Evolutionary conservation across 2,113 vertebrate species (phyloP).

Genomic region (Himantopus leucocephalus): DNA sequence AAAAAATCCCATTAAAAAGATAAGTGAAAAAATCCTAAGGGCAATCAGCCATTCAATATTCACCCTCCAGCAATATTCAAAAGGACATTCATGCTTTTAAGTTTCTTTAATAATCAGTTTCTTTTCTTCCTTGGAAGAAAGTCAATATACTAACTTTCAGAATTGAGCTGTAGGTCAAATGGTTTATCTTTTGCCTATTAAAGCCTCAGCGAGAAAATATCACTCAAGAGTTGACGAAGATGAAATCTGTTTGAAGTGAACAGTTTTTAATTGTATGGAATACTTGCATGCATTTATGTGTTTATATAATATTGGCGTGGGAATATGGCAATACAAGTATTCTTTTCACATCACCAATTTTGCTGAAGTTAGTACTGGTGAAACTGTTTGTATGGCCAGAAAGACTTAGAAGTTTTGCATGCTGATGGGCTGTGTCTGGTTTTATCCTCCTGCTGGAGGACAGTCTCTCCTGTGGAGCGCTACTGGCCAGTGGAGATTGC

Average conservation of each 20-base stretch:
- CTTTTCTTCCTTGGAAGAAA: not conserved
- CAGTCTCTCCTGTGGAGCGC: not conserved
- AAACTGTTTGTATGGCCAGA: not conserved
- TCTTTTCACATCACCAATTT: not conserved
- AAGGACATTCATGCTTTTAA: not conserved
- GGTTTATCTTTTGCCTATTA: not conserved
- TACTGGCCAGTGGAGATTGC: not conserved
- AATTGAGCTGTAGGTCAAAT: not conserved
- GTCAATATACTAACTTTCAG: not conserved
- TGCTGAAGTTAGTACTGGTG: not conserved
- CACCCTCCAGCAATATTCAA: not conserved
- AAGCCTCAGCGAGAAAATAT: not conserved
- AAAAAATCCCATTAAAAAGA: constrained; percentile 11
- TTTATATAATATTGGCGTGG: not conserved
- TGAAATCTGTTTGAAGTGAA: not conserved
- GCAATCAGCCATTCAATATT: not conserved
- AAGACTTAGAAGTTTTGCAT: not conserved
- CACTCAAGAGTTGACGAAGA: not conserved
- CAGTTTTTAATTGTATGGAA: not conserved
- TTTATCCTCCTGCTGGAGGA: not conserved
- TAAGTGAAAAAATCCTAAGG: constrained; percentile 4
- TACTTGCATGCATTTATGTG: not conserved
- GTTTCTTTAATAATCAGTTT: not conserved
- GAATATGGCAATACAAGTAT: not conserved
- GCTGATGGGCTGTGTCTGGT: not conserved